Percentiles rank a stretch among this genome's conserved stretches.
phyloP scores from a whole-genome alignment of 2,113 vertebrate genomes.

The Xiphophorus couchianus region DNA sequence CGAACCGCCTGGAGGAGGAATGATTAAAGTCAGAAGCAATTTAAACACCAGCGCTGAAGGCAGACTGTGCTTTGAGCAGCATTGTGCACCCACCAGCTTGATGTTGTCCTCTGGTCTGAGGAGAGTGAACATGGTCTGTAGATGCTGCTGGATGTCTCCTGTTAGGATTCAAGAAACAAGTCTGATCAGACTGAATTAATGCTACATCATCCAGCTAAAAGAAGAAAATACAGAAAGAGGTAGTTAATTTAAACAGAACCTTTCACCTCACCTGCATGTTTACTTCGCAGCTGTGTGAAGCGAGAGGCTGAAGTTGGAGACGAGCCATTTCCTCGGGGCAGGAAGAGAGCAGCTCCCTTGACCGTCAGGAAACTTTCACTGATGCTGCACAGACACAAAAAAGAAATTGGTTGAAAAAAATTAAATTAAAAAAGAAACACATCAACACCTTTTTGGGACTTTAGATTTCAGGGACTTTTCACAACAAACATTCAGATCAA shows the following conservation, averaged over 20 bases:
- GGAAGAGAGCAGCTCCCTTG: slow-evolving; percentile 98
- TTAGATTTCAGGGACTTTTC: too few relatives aligned
- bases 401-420: not conserved
- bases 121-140: slow-evolving; percentile 97
- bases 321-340: slow-evolving; percentile 95
- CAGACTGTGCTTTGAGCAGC: not conserved
- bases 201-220: not conserved
- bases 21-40: not conserved
- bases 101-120: slow-evolving; percentile 98
- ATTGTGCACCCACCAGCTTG: slow-evolving; percentile 85
- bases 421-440: not conserved
- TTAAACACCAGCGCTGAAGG: not conserved
- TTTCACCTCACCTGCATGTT: slow-evolving; percentile 89
- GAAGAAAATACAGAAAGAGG: not conserved
- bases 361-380: slow-evolving; percentile 99
- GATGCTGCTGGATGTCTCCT: slow-evolving; percentile 98
- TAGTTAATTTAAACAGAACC: not conserved
- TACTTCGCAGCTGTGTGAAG: slow-evolving; percentile 92
- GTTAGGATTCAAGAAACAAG: not conserved
- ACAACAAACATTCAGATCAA: too few relatives aligned
- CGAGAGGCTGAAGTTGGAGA: slow-evolving; percentile 85
- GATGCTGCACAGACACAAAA: slow-evolving; percentile 81
- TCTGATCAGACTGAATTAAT: slow-evolving; percentile 7
- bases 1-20: slow-evolving; percentile 82
- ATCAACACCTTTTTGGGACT: not conserved